Evolutionary conservation across 2,113 vertebrate species (phyloP), one percentile per base, ranked within the genome.

Genomic region (Neopipo cinnamomea): DNA sequence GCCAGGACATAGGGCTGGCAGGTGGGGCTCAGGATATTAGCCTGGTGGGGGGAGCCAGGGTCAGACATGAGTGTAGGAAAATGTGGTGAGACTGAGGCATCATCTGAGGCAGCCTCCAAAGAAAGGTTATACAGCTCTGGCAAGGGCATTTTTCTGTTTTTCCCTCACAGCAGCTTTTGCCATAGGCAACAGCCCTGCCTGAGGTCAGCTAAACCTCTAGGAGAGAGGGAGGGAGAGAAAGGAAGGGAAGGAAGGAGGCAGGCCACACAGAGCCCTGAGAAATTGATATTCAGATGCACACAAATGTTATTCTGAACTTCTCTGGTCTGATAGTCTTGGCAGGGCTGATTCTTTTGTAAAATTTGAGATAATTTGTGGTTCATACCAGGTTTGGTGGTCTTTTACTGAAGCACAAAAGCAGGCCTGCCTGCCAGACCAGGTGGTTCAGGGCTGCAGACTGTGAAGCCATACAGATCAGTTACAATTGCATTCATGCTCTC

Each of bases 181-280:
- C 1, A 0, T 6, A 9, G 22, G 17, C 1, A 4, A 70, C 2
- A 8, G 31, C 27, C 21, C 16, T 39, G 18, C 4, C 10, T 56
- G 12, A 4, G 0, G 4, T 12, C 2, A 1, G 35, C 23, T 70
- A 50, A 68, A 42, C 3, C 37, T 27, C n/a, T 28, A 52, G 11
- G 14, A 41, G 11, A 13, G n/a, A 62, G 9, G 1, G 5, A 39
- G 8, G 1, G 5, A 35, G 10, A 27, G 12, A 66, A 12, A 52
- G 50, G 50, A 28, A 52, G 14, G 50, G 50, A 52, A 27, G 21
- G 63, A 66, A 33, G 71, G 25, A 59, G 28, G 14, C 15, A 75
- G n/a, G 14, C 7, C 6, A 12, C 42, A 59, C 9, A 66, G 7
- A 4, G 14, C 9, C 33, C 14, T 27, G 16, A 52, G 10, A 61